Percentiles rank a stretch among this genome's conserved stretches.
Conservation (phyloP, 2,797 vertebrate species). For the Tolypeutes matacus region DNA sequence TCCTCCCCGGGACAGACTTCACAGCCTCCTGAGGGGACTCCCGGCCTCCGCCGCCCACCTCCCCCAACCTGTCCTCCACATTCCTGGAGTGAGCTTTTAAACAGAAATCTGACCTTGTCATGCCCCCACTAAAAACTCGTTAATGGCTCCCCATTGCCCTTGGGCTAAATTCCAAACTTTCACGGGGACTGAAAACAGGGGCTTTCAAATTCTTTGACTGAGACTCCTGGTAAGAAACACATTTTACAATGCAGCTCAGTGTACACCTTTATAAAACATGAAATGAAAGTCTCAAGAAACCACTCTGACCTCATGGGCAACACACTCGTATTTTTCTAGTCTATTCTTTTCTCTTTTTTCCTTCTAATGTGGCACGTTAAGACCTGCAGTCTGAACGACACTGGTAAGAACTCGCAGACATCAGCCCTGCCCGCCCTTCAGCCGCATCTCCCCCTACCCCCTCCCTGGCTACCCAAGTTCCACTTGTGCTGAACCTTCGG, state of each 20-base stretch:
- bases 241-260: constrained; percentile 46
- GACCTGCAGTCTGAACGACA: background rate
- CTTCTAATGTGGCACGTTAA: no score
- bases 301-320: background rate
- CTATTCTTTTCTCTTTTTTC: background rate
- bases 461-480: background rate
- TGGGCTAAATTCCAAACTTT: constrained; percentile 73
- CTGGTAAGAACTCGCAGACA: background rate
- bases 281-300: constrained; percentile 49
- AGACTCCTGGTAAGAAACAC: constrained; percentile 51
- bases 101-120: constrained; percentile 70
- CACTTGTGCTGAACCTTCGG: background rate
- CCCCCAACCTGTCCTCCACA: background rate
- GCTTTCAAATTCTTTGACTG: constrained; percentile 65
- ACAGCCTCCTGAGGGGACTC: fast-evolving
- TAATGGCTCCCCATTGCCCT: constrained; percentile 70
- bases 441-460: background rate
- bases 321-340: background rate
- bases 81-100: constrained; percentile 54
- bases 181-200: constrained; percentile 56
- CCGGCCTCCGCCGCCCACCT: background rate
- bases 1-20: background rate
- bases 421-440: background rate
- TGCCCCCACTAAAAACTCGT: constrained; percentile 74
- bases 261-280: constrained; percentile 62